Evolutionary conservation across 2,113 vertebrate genomes (phyloP), one percentile per base, ranked within the genome.

Genomic region (Archocentrus centrarchus): DNA sequence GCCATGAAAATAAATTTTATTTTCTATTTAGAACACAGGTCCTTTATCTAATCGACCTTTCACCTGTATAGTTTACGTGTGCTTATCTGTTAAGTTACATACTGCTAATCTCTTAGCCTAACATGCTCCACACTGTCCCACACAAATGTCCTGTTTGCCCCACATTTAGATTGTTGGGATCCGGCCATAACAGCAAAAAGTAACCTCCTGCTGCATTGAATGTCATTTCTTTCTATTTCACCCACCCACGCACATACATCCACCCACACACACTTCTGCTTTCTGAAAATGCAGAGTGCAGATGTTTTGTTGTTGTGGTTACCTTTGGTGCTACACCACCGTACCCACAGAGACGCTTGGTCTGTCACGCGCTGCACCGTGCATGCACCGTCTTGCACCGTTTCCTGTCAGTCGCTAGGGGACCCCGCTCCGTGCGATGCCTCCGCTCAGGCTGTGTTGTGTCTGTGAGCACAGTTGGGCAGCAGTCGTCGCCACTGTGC

Each of bases 401-500:
- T 53, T 86, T 30, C 64, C 60, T 84, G 83, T 32, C 84, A 20
- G 62, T 92, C 95, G 93, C 95, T 95, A 95, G 95, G 93, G 95
- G 94, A 91, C 93, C 88, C 76, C 76, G 20, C 59, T 30, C 13
- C 5, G 80, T n/a, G 24, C 27, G 55, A 62, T 83, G 92, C 70
- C 9, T 82, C 27, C 24, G 55, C 18, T 70, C 68, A 17, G 57
- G 17, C 30, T n/a, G 81, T 61, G 80, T 2, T 76, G 87, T 62
- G 68, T 57, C 77, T 84, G 87, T 75, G 90, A 76, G 79, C 85
- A 18, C 87, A 83, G 82, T 90, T 17, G 88, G 91, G 91, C 92
- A 93, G 92, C 92, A 92, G 94, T 89, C 91, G 93, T 90, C 92
- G 94, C 93, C 93, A 92, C 90, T 86, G 95, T 90, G 95, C 93